Conservation (phyloP, 1,140 invertebrate genomes). For the Uloborus diversus region DNA sequence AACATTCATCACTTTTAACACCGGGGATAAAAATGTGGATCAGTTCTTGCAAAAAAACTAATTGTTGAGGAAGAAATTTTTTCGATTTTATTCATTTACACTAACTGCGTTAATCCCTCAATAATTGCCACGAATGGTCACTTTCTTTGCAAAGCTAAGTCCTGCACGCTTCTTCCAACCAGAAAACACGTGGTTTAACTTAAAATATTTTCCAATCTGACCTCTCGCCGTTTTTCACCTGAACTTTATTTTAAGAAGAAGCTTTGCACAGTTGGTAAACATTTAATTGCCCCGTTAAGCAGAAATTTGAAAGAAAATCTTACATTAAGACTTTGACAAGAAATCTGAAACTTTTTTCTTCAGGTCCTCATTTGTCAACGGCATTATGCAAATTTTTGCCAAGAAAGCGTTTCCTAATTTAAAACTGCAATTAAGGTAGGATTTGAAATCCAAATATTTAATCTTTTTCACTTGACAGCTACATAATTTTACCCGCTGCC, state of each 20-base stretch:
- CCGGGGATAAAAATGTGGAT: no score
- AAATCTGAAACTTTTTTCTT: neutral
- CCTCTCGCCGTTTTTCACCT: neutral
- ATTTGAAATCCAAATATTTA: conserved; percentile 38
- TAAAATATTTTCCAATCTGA: neutral
- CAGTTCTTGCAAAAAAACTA: no score
- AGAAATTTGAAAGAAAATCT: neutral
- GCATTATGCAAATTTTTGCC: neutral
- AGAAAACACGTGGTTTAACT: neutral
- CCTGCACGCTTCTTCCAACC: neutral
- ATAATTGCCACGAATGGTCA: conserved; percentile 39
- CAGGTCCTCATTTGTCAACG: conserved; percentile 9
- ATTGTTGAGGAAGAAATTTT: no score
- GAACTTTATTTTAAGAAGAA: neutral
- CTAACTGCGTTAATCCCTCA: conserved; percentile 29
- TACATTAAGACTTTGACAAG: neutral
- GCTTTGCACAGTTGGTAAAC: neutral
- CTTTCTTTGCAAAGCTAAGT: conserved; percentile 3
- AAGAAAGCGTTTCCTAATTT: conserved; percentile 24
- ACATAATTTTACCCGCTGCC: conserved; percentile 30
- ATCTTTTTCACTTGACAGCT: conserved; percentile 21
- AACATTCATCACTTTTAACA: no score
- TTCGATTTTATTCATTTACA: neutral
- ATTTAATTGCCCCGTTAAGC: conserved; percentile 28
- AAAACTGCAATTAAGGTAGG: conserved; percentile 49